Evolutionary conservation across 2,113 vertebrate genomes (phyloP), one percentile per base, ranked within the genome.

Genomic region (Vulpes vulpes): DNA sequence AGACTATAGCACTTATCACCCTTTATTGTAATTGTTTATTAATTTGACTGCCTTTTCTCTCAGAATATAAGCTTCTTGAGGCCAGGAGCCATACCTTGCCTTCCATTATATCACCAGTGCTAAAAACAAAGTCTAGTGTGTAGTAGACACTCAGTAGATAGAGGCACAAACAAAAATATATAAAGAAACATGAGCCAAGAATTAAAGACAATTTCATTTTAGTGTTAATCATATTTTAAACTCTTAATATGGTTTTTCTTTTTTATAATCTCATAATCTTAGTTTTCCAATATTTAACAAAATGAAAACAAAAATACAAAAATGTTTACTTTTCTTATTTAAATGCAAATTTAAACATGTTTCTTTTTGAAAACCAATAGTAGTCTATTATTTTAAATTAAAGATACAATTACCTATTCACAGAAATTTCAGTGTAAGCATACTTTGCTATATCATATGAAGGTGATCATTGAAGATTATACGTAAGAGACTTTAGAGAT

Each of bases 401-500:
- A 95, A 93, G 57, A 3, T 64, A 69, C 0, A 43, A 8, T 92
- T 65, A 30, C 2, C 8, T 85, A 57, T 23, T 53, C 51, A 53
- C 12, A 85, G n/a, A 82, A 84, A 94, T 60, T 69, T 96, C 69
- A 93, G 14, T 71, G 16, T 16, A 79, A 94, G 11, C 35, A 76
- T 64, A 89, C 30, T 82, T 88, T 53, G 59, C 88, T 87, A 32
- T 27, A n/a, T 23, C 79, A 59, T 9, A 71, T 22, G 80, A 95
- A 89, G 23, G 10, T 84, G 83, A 65, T 65, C 9, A 32, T 91
- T 11, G 80, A 90, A 90, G 22, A 64, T 38, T 76, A 69, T 1
- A 86, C 4, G 14, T 67, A 95, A 82, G 57, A 94, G 32, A 60
- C 84, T 96, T 80, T 93, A 94, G 76, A 96, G 95, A 85, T 95